Evolutionary conservation across 1,140 invertebrate genomes (phyloP), one percentile per base, ranked within the genome.

Genomic region (Oryctes rhinoceros): DNA sequence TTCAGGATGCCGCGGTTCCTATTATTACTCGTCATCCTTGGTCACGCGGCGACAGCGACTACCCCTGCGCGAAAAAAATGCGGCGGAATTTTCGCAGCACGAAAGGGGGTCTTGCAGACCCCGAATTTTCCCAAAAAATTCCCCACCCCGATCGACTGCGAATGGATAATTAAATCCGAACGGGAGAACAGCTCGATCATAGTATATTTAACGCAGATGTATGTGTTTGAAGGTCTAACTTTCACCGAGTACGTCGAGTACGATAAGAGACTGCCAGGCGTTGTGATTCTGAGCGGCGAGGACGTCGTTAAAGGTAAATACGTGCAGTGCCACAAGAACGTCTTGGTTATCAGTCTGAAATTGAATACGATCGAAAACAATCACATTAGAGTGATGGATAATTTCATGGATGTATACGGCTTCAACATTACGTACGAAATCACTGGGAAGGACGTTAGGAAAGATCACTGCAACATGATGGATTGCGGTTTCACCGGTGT

Each of bases 401-500:
- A 93, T 77, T 89, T 97, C 11, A 89, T 97, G 35, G 93, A 96
- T 81, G 95, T 96, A 4, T 97, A 94, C 85, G 96, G 96, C 7
- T 97, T 98, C 89, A 98, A 98, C 87, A 93, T 97, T 82, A 97
- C 96, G 5, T 97, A 97, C 86, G 95, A 96, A 85, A 93, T 97
- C 81, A 90, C 91, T 1, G 87, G 87, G 1, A 85, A 85, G 44
- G 85, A 89, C 11, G 89, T 90, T n/a, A 90, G 91, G 81, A 82
- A 89, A 3, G 88, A 91, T 48, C 91, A 92, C 7, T 97, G 96
- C 86, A 95, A 92, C 62, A 92, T 94, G n/a, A 90, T 92, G 76
- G 91, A 93, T 78, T 97, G 96, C 86, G 94, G 95, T 0, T 95
- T 93, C 80, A 91, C 94, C 1, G 96, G 96, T n/a, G 91, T 96